These are phyloP conservation scores for Sebastes melanostomus DNA, from an alignment of 2,797 vertebrate genomes.

Conservation along the genomic window DNA sequence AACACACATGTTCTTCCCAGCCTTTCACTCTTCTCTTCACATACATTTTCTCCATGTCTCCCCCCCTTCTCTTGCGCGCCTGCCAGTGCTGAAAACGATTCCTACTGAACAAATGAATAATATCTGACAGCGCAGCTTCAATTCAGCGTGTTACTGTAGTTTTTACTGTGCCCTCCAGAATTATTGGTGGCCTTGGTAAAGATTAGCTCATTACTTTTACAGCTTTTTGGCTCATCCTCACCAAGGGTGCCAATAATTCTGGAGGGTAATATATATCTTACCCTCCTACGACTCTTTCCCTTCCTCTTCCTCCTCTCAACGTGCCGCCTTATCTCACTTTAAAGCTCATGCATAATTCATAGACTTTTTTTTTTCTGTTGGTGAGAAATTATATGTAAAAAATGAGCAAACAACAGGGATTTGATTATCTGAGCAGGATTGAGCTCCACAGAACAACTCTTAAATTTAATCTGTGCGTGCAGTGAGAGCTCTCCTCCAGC, in stretches of 20 bases:
- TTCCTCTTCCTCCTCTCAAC: slow-evolving; percentile 6
- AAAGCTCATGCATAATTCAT: slow-evolving; percentile 49
- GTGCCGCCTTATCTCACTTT: slow-evolving; percentile 28
- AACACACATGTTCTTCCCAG: neutral
- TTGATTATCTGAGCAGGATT: slow-evolving; percentile 39
- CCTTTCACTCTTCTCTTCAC: neutral
- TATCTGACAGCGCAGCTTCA: slow-evolving; percentile 52
- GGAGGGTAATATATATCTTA: slow-evolving; percentile 50
- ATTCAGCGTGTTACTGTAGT: slow-evolving; percentile 39
- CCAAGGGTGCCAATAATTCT: slow-evolving; percentile 57
- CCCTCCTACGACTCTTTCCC: slow-evolving; percentile 19
- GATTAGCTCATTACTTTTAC: slow-evolving; percentile 73
- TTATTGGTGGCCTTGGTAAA: slow-evolving; percentile 61
- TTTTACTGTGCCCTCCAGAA: slow-evolving; percentile 65
- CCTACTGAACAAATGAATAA: slow-evolving; percentile 58
- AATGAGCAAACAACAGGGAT: slow-evolving; percentile 55
- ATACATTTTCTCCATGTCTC: neutral
- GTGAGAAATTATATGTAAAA: slow-evolving; percentile 40
- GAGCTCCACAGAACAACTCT: neutral
- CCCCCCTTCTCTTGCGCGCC: neutral
- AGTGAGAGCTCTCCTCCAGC: neutral
- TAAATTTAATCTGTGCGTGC: neutral
- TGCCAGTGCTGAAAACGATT: slow-evolving; percentile 35
- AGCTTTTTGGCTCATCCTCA: slow-evolving; percentile 62
- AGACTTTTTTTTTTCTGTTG: slow-evolving; percentile 13